These are phyloP conservation scores for Autographa gamma DNA, from an alignment of 2,888 invertebrate species.

Conservation along the genomic window DNA sequence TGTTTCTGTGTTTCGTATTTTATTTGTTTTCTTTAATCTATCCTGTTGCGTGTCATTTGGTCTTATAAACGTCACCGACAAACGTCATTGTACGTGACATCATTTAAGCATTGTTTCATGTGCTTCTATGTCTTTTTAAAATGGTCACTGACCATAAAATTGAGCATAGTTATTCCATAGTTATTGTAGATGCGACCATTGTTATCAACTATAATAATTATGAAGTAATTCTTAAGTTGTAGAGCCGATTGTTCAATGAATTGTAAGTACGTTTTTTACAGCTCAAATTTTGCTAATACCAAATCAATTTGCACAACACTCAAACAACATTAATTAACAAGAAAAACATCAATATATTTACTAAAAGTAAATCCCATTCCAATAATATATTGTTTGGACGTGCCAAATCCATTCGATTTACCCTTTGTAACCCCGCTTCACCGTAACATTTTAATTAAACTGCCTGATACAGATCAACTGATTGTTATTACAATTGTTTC, in stretches of 20 bases:
- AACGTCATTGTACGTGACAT: constrained; percentile 50
- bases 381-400: constrained; percentile 26
- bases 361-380: constrained; percentile 9
- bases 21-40: constrained; percentile 22
- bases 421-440: constrained; percentile 26
- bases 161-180: constrained; percentile 27
- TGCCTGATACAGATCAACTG: constrained; percentile 43
- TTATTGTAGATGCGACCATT: constrained; percentile 40
- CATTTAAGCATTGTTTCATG: constrained; percentile 50
- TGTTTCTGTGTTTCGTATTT: background rate
- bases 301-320: background rate
- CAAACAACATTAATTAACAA: background rate
- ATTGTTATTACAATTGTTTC: constrained; percentile 34
- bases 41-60: constrained; percentile 27
- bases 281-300: background rate
- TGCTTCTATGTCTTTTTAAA: constrained; percentile 48
- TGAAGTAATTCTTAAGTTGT: background rate
- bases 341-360: background rate
- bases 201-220: constrained; percentile 21
- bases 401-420: constrained; percentile 29
- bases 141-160: constrained; percentile 54
- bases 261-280: background rate
- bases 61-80: constrained; percentile 25
- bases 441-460: constrained; percentile 47
- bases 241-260: background rate